Percentiles rank a stretch among this genome's conserved stretches.
Evolutionary conservation across 2,113 vertebrate genomes (phyloP).

Genomic region (Potamarius usumacintae): DNA sequence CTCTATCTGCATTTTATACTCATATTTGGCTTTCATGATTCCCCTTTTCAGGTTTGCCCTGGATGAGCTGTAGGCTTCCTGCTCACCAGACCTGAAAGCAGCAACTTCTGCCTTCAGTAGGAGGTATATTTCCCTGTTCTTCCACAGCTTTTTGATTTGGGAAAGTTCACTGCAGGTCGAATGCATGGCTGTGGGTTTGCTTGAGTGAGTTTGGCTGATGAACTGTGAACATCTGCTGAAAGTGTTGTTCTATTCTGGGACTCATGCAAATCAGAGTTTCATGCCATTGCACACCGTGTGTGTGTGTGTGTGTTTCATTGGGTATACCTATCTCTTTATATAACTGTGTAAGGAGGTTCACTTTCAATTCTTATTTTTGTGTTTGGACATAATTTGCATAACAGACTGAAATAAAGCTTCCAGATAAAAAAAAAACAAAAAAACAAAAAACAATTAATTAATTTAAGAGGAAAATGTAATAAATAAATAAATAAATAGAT

Average conservation of each 20-base stretch:
- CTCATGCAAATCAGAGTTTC: background rate
- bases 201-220: constrained; percentile 6
- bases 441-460: background rate
- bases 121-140: background rate
- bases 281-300: background rate
- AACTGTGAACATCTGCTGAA: constrained; percentile 9
- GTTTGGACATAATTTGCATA: background rate
- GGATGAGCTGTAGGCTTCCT: background rate
- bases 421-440: background rate
- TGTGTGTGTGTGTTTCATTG: constrained; percentile 1
- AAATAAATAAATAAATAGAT: background rate
- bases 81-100: background rate
- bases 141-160: background rate
- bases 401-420: background rate
- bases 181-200: background rate
- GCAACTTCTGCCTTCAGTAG: background rate
- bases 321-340: background rate
- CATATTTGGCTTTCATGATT: background rate
- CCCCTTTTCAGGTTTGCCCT: background rate
- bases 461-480: background rate
- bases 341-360: background rate
- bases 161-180: background rate
- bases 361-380: constrained; percentile 1
- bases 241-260: constrained; percentile 9
- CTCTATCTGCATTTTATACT: background rate